Base-by-base conservation (phyloP, 2,888 invertebrate species). In the Spodoptera littoralis region DNA sequence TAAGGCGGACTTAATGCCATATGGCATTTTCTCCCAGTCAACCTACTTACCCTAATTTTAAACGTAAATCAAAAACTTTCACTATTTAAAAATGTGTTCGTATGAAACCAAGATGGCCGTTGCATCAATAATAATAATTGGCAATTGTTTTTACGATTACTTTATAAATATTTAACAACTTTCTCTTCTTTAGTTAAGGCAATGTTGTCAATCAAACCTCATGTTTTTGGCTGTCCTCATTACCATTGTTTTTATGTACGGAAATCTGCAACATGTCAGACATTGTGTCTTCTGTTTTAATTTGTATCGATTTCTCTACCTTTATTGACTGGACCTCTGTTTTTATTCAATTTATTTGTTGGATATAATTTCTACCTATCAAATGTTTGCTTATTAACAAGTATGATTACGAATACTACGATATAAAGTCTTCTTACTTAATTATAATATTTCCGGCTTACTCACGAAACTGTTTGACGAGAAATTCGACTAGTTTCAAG, bases 161-260 rank as follows among this genome's bases (percentile, higher is more conserved):
- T 24, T 9, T 46, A 27, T 74, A 65, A 60, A 77, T 77, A 77
- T 77, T 66, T 51, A 77, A 66, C 12, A 64, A 49, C 60, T 66
- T 60, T 70, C 63, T 24, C 54, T 41, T 60, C 13, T 47, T 62
- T 65, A 59, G 50, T 64, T 60, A 55, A 24, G 46, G 46, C 50
- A 13, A 43, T 24, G 43, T 54, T 75, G 61, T 77, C 71, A 75
- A 66, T 71, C 76, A 66, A 52, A 48, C 24, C 4, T 59, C 57
- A 11, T 51, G 68, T 67, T 59, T 71, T 57, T 73, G 49, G 49
- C 0, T 30, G 56, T 56, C 53, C 62, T 50, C 70, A 69, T 71
- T 73, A 69, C 74, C 70, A 71, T 71, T 71, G 70, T 69, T 56
- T 69, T 24, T 22, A 27, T 59, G 55, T 41, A 46, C 52, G 51